Conservation (phyloP, 2,797 vertebrate species). For the Clarias platycephalus region DNA sequence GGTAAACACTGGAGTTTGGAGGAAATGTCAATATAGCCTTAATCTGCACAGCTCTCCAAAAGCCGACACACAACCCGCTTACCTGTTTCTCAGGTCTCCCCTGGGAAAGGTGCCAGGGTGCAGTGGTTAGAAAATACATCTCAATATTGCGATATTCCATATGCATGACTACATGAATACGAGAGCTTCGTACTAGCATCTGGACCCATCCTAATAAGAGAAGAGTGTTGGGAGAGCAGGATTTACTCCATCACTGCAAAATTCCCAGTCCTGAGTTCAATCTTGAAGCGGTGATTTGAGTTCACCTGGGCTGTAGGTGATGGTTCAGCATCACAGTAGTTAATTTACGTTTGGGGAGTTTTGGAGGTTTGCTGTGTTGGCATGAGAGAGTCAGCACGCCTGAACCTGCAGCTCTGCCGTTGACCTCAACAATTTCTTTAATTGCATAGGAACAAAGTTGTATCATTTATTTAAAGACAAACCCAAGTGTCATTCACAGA, state of each 20-base stretch:
- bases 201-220: background rate
- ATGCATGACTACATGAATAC: background rate
- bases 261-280: background rate
- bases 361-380: background rate
- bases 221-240: background rate
- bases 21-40: background rate
- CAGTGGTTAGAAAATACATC: background rate
- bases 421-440: background rate
- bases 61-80: conserved; percentile 1
- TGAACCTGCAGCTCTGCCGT: background rate
- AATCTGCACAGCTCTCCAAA: background rate
- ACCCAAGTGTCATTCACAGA: background rate
- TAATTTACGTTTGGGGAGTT: background rate
- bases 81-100: conserved; percentile 28
- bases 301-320: background rate
- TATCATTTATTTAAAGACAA: background rate
- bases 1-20: background rate
- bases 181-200: background rate
- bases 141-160: background rate
- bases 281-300: background rate
- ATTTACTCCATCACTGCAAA: background rate
- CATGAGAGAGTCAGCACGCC: background rate
- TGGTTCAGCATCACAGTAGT: background rate
- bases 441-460: background rate
- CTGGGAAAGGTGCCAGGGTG: background rate